phyloP scores from a whole-genome alignment of 2,888 invertebrate species.

The Hesperia comma region DNA sequence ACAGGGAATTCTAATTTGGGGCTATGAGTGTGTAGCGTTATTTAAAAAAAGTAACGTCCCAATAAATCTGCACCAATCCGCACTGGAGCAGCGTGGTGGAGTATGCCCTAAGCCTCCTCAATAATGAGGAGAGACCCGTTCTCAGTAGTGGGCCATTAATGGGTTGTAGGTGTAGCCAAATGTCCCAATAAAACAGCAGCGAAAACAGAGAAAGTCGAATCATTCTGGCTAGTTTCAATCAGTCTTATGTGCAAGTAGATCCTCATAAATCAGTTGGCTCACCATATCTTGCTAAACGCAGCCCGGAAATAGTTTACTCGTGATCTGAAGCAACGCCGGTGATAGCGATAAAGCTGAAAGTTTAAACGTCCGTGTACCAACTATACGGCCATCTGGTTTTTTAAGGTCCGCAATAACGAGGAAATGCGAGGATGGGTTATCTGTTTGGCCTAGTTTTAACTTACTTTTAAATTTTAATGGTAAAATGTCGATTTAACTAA shows the following conservation, averaged over 20 bases:
- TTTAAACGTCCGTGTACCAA: conserved; percentile 17
- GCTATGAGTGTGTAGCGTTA: too few species aligned
- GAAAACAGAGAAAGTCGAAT: conserved; percentile 20
- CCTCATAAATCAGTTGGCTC: conserved; percentile 26
- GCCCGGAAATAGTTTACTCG: conserved; percentile 8
- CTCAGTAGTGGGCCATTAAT: too few species aligned
- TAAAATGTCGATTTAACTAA: too few species aligned
- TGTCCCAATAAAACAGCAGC: conserved; percentile 24
- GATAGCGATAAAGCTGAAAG: conserved; percentile 27
- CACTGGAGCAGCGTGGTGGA: too few species aligned
- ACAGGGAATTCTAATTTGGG: too few species aligned
- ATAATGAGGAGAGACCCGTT: too few species aligned
- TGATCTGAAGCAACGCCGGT: background rate
- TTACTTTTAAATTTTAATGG: too few species aligned
- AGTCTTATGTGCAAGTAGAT: conserved; percentile 18
- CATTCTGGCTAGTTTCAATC: conserved; percentile 32
- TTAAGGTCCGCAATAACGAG: background rate
- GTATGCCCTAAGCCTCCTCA: too few species aligned
- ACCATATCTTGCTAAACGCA: conserved; percentile 11
- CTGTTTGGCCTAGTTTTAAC: background rate
- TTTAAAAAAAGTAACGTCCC: too few species aligned
- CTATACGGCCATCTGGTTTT: conserved; percentile 5
- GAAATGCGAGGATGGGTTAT: background rate
- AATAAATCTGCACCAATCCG: too few species aligned
- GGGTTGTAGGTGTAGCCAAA: too few species aligned